Evolutionary conservation across 2,113 vertebrate genomes (phyloP), one percentile per base, ranked within the genome.

Genomic region (Illadopsis cleaveri): DNA sequence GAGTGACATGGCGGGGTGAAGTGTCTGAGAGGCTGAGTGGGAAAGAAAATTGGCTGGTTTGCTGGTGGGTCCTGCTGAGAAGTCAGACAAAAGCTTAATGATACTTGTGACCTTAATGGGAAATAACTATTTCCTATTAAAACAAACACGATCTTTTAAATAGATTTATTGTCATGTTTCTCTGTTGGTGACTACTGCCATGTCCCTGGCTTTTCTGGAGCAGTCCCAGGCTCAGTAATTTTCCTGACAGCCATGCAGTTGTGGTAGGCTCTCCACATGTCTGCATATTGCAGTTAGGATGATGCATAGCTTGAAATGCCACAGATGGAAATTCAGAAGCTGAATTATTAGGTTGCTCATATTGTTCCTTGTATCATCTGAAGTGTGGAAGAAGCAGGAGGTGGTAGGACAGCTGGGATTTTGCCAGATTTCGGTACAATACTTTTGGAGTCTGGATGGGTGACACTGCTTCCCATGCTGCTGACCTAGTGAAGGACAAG

Each of bases 201-300:
- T 23, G 18, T 38, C 37, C 23, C 30, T 60, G 53, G n/a, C 35
- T 85, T 64, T 93, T 82, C 66, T 76, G 71, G 70, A 42, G 10
- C 23, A 60, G 27, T 21, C 44, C 6, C 31, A 30, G 18, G 42
- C 73, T 66, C 31, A 25, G 17, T 6, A 0, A 4, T 45, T 47
- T 84, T 57, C 48, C 65, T 48, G 44, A 50, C 10, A 38, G 28
- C 48, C 8, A 2, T 6, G 6, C 20, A 28, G 13, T 21, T 71
- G 25, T 1, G 1, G 10, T 12, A 19, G 61, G 17, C 28, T 72
- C 12, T 50, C 22, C 2, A 0, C 6, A 3, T 12, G 15, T 51
- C 35, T 3, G 0, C 4, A 6, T 8, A 0, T 31, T 61, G 35
- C 47, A 51, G 11, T 27, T 76, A n/a, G 35, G 70, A 15, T 6